Evolutionary conservation across 2,113 vertebrate genomes (phyloP).

Genomic region (Talpa occidentalis): DNA sequence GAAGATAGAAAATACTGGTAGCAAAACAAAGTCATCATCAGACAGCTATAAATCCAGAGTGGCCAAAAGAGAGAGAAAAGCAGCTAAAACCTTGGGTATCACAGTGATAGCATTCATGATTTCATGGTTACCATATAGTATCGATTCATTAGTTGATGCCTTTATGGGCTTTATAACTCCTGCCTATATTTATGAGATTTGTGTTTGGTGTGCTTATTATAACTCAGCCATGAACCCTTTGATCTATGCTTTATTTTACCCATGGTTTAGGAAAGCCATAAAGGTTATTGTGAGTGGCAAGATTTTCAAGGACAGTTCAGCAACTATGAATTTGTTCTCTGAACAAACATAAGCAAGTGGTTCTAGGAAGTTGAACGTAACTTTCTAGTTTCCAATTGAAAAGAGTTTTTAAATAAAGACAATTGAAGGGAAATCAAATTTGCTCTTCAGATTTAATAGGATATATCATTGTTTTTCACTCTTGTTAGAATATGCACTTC

Average conservation of each 20-base stretch:
- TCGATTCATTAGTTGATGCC: conserved; percentile 59
- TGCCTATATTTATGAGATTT: conserved; percentile 66
- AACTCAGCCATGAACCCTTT: conserved; percentile 68
- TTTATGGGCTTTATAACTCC: conserved; percentile 63
- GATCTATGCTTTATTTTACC: conserved; percentile 76
- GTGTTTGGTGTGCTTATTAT: conserved; percentile 65
- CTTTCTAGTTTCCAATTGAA: background rate
- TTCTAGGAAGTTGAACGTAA: background rate
- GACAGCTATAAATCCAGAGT: conserved; percentile 66
- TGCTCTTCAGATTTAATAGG: background rate
- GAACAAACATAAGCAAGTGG: conserved; percentile 2
- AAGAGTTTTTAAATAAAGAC: background rate
- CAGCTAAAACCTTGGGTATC: conserved; percentile 56
- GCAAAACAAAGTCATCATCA: background rate
- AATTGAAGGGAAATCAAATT: background rate
- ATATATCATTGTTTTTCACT: background rate
- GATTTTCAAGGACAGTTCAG: conserved; percentile 56
- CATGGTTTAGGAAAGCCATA: conserved; percentile 70
- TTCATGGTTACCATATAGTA: conserved; percentile 48
- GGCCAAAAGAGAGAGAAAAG: conserved; percentile 65
- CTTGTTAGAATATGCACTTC: background rate
- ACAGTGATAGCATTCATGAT: conserved; percentile 15
- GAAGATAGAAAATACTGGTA: conserved; percentile 45
- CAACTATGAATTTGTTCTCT: conserved; percentile 43
- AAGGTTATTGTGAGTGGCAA: conserved; percentile 59